A percentile compares a stretch with the other conserved stretches of the same genome.
Evolutionary conservation across 2,888 invertebrate genomes (phyloP).

Genomic region (Hirtodrosophila cameraria): DNA sequence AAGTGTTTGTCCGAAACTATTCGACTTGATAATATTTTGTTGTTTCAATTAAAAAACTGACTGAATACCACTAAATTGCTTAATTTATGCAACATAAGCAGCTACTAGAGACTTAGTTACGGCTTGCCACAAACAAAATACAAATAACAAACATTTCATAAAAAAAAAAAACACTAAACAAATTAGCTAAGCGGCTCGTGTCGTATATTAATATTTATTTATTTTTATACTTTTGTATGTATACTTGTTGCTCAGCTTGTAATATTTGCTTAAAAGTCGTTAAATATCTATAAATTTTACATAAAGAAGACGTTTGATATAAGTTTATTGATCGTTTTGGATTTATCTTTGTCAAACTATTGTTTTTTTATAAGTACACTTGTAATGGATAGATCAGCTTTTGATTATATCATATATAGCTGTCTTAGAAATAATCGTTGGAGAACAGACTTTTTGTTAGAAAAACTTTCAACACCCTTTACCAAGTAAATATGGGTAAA

Average conservation of each 20-base stretch:
- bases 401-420: too few species aligned
- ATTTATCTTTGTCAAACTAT: too few species aligned
- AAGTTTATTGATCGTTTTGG: background rate
- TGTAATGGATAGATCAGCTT: too few species aligned
- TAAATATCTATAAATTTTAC: background rate
- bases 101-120: constrained; percentile 21
- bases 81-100: constrained; percentile 54
- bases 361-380: background rate
- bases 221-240: background rate
- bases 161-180: constrained; percentile 18
- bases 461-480: too few species aligned
- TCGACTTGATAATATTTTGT: constrained; percentile 39
- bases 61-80: constrained; percentile 35
- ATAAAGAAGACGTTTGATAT: background rate
- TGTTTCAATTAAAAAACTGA: constrained; percentile 47
- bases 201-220: background rate
- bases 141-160: constrained; percentile 20
- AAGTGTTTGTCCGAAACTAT: constrained; percentile 23
- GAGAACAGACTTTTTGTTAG: too few species aligned
- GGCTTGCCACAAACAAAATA: background rate
- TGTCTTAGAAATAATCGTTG: too few species aligned
- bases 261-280: constrained; percentile 5
- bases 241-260: constrained; percentile 1
- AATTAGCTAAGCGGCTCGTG: constrained; percentile 22
- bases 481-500: too few species aligned